These are phyloP conservation scores for Catharus fuscescens DNA, from an alignment of 2,113 vertebrate genomes.

Conservation along the genomic window DNA sequence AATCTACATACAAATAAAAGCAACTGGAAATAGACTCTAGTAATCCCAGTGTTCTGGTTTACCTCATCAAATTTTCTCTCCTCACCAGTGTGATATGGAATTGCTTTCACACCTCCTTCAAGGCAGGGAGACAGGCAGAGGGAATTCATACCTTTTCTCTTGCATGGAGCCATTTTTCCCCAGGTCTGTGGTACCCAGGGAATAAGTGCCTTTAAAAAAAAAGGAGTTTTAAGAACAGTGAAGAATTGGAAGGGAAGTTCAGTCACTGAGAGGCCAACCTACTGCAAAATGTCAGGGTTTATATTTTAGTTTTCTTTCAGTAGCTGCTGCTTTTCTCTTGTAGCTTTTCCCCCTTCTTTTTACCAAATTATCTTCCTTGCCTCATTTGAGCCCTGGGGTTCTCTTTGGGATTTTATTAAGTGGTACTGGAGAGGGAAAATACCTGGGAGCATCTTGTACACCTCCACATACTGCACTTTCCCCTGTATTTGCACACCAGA, in stretches of 20 bases:
- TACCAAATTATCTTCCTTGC: background rate
- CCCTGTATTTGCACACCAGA: background rate
- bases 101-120: background rate
- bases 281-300: background rate
- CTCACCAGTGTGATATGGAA: background rate
- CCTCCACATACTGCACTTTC: background rate
- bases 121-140: background rate
- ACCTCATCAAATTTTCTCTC: background rate
- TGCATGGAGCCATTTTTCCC: background rate
- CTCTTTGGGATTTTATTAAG: background rate
- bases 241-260: background rate
- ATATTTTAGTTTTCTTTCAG: background rate
- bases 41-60: background rate
- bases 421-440: background rate
- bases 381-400: background rate
- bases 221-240: background rate
- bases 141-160: background rate
- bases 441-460: background rate
- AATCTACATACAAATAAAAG: constrained; percentile 14
- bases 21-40: background rate
- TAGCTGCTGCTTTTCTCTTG: background rate
- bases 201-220: background rate
- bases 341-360: background rate
- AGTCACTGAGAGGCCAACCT: background rate
- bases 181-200: background rate